Conservation (phyloP, 2,888 invertebrate genomes). For the Nasonia oneida region DNA sequence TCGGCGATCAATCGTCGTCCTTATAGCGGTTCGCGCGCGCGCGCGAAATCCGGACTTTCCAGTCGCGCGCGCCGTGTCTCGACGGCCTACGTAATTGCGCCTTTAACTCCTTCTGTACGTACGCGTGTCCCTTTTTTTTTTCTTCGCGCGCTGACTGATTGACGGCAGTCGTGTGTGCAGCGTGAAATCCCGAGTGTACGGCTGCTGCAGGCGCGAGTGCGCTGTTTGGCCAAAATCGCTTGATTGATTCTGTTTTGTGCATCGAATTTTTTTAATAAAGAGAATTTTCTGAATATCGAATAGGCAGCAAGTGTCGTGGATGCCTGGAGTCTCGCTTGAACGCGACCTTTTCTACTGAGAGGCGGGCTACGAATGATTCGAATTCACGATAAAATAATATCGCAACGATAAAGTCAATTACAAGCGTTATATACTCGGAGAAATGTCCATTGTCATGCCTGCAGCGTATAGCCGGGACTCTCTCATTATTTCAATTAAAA, state of each 20-base stretch:
- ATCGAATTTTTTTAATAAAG: not conserved
- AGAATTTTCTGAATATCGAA: not conserved
- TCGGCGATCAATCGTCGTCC: slow-evolving; percentile 39
- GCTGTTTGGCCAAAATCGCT: too few species aligned
- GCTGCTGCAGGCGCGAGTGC: too few species aligned
- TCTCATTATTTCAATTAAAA: slow-evolving; percentile 15
- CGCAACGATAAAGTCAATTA: not conserved
- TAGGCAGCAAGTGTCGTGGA: not conserved
- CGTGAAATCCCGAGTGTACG: slow-evolving; percentile 10
- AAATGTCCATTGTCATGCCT: not conserved
- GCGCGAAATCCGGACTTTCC: slow-evolving; percentile 58
- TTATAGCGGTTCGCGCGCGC: not conserved
- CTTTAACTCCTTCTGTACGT: slow-evolving; percentile 18
- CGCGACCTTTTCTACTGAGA: slow-evolving; percentile 13
- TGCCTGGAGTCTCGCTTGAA: not conserved
- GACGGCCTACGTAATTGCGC: slow-evolving; percentile 52
- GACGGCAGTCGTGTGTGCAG: slow-evolving; percentile 8
- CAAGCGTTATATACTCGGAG: not conserved
- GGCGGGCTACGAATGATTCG: not conserved
- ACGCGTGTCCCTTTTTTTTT: slow-evolving; percentile 9
- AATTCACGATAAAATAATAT: not conserved
- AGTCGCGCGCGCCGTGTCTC: slow-evolving; percentile 26
- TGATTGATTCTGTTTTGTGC: too few species aligned
- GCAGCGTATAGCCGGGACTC: not conserved
- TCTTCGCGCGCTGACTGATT: slow-evolving; percentile 31